Base-by-base conservation (phyloP, 2,888 invertebrate genomes). In the Eumacrocentrus americanus region DNA sequence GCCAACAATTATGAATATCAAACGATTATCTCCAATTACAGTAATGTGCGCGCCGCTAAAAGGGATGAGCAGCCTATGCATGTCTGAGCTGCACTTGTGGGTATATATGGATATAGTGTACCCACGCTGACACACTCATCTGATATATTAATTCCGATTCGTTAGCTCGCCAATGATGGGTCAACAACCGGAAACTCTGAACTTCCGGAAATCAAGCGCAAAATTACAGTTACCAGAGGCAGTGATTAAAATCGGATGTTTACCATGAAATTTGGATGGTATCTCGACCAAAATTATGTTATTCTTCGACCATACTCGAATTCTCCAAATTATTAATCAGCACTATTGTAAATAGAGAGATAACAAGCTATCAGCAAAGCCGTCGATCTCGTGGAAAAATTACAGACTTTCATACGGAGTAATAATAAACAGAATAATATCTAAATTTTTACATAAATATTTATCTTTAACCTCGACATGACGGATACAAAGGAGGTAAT, bases 111-210 rank as follows among this genome's bases (percentile, higher is more conserved):
- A 23, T 23, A 25, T n/a, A n/a, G 25, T 23, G 7, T 1, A 23
- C n/a, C n/a, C n/a, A n/a, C n/a, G n/a, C 14, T 11, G 1, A 34
- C 6, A 48, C 34, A 16, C 34, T 18, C 37, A 42, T 12, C 23
- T 23, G 48, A 54, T 35, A 35, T 50, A 60, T 60, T 51, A 60
- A 51, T 60, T 60, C 23, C 55, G 55, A 44, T 42, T 60, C 44
- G 44, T 48, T 51, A 44, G 14, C n/a, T 35, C 23, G 14, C 42
- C 55, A 55, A 60, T 60, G 50, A 60, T 60, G 18, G 44, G 34
- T 60, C 48, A 60, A 51, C 42, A 55, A 48, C 11, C 20, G 34
- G 38, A 35, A 55, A 51, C n/a, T 11, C 42, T 23, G 34, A 29
- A 22, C n/a, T 29, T 12, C 35, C 23, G 25, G 11, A 56, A 55